Base-by-base conservation (phyloP, 1,140 invertebrate genomes). In the Drosophila prosaltans region DNA sequence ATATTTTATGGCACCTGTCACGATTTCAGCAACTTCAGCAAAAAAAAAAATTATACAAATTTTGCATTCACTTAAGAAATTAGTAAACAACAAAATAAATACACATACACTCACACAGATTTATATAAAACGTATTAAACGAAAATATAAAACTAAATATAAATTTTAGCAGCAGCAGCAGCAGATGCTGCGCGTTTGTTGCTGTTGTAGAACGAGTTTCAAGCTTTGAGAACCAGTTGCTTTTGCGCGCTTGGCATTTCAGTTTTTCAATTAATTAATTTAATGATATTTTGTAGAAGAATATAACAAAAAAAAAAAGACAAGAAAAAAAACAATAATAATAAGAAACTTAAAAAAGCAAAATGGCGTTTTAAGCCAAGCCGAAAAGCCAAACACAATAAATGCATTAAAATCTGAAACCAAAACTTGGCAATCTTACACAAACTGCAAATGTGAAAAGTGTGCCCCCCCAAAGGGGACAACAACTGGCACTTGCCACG, bases 201-300 rank as follows among this genome's bases (percentile, higher is more conserved):
- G 32, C 32, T 43, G 75, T 58, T 55, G 40, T 68, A 65, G 66
- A 88, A 88, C 83, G 39, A 74, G 83, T 88, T 88, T 41, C 8
- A 21, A 43, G 66, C 69, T 48, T 54, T 55, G 41, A 57, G 68
- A 88, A 88, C 83, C 84, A 72, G 83, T 88, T 83, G 72, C 72
- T 83, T 88, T 88, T 89, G 80, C 80, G 83, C 59, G 70, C 69
- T 88, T 83, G 66, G 70, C 71, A 83, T 89, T 88, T 83, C 39
- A 69, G 65, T 81, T 81, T 78, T 82, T 73, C 75, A 58, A 86
- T 80, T 82, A 86, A 86, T 74, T 79, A 59, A 77, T 70, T 69
- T 72, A 77, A 84, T 80, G 68, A 75, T 68, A 58, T 73, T 71
- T 61, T 69, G n/a, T 59, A 24, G 36, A 40, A 30, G 16, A 58